Conservation (phyloP, 2,797 vertebrate genomes). For the Podarcis lilfordi region DNA sequence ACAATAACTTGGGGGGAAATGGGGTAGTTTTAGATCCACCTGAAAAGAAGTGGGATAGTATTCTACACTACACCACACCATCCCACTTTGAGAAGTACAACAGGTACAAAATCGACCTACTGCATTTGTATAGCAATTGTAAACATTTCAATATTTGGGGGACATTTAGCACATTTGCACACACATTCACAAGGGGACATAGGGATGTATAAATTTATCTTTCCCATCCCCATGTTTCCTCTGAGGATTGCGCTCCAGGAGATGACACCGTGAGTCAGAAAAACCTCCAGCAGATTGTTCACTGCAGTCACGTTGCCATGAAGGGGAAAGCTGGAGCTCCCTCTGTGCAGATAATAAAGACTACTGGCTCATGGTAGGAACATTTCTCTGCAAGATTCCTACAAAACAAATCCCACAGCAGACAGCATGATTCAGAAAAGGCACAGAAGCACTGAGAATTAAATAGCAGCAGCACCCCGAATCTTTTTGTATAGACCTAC, state of each 20-base stretch:
- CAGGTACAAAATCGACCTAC: conserved; percentile 21
- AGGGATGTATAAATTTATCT: not conserved
- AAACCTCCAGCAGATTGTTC: conserved; percentile 63
- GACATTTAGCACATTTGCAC: not conserved
- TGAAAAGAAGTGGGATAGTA: not conserved
- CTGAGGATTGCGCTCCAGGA: conserved; percentile 26
- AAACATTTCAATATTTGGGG: conserved; percentile 12
- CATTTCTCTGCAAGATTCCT: conserved; percentile 48
- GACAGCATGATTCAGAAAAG: conserved; percentile 77
- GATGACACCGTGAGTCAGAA: conserved; percentile 38
- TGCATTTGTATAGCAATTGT: conserved; percentile 13
- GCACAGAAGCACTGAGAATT: conserved; percentile 20
- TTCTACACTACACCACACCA: not conserved
- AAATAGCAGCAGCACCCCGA: conserved; percentile 42
- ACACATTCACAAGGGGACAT: conserved; percentile 25
- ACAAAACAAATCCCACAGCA: conserved; percentile 75
- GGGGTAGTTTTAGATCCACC: not conserved
- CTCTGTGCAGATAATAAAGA: conserved; percentile 57
- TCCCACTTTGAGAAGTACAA: conserved; percentile 2
- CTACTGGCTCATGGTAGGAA: not conserved
- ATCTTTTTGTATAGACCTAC: conserved; percentile 57
- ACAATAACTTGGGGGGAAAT: not conserved
- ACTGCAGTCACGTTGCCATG: conserved; percentile 50
- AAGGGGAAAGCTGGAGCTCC: conserved; percentile 54
- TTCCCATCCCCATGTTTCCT: conserved; percentile 49